phyloP scores from a whole-genome alignment of 2,113 vertebrate genomes.

The Antennarius striatus region DNA sequence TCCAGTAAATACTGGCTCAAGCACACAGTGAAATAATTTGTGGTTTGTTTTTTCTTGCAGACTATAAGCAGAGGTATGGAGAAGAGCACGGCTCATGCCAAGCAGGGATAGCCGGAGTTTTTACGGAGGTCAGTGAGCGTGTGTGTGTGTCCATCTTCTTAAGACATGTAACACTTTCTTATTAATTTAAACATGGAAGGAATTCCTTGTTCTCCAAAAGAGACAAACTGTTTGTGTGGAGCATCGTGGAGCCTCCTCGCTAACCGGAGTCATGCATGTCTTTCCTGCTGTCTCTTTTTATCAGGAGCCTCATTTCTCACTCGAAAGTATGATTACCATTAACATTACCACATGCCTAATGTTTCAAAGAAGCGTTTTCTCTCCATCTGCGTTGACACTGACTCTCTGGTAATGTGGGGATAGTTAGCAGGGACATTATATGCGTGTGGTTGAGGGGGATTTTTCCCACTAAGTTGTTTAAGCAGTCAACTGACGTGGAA shows the following conservation, averaged over 20 bases:
- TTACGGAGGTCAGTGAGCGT: slow-evolving; percentile 87
- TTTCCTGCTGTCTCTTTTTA: not conserved
- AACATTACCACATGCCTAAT: slow-evolving; percentile 2
- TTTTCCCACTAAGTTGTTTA: slow-evolving; percentile 6
- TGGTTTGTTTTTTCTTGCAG: slow-evolving; percentile 81
- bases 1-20: slow-evolving; percentile 78
- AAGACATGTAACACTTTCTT: slow-evolving; percentile 19
- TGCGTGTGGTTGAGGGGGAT: not conserved
- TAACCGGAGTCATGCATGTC: not conserved
- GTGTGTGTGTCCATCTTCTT: slow-evolving; percentile 36
- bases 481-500: slow-evolving; percentile 42
- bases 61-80: slow-evolving; percentile 98
- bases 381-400: slow-evolving; percentile 3
- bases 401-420: slow-evolving; percentile 11
- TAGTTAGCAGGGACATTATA: slow-evolving; percentile 1
- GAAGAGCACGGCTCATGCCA: slow-evolving; percentile 99
- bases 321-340: slow-evolving; percentile 1
- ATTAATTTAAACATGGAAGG: slow-evolving; percentile 12
- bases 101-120: slow-evolving; percentile 94
- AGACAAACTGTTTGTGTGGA: too few relatives aligned
- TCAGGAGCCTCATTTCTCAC: not conserved
- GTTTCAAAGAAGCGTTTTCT: not conserved
- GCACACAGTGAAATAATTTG: slow-evolving; percentile 77
- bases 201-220: slow-evolving; percentile 6
- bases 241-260: too few relatives aligned